Percentiles rank a stretch among this genome's conserved stretches.
Evolutionary conservation across 2,113 vertebrate species (phyloP).

Genomic region (Corythaeola cristata): DNA sequence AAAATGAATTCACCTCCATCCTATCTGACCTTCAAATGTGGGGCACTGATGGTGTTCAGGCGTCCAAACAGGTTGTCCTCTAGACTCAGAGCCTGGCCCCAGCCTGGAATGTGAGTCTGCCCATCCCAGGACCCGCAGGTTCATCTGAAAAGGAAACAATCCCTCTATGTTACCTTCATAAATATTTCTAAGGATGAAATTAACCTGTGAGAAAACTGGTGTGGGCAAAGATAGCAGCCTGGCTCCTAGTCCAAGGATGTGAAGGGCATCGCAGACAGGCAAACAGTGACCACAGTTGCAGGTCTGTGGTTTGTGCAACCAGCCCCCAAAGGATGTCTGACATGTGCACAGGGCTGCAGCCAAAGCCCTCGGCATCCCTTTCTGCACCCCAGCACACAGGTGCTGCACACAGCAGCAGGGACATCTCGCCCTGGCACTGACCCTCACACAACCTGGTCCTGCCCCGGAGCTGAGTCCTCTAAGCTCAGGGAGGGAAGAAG

Average conservation of each 20-base stretch:
- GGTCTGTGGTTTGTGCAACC: neutral
- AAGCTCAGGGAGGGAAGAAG: neutral
- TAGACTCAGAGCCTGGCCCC: neutral
- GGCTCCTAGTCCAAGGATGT: neutral
- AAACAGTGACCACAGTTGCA: neutral
- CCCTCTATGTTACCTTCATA: neutral
- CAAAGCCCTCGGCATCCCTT: neutral
- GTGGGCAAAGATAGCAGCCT: neutral
- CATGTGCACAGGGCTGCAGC: neutral
- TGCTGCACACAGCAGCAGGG: neutral
- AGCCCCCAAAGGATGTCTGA: neutral
- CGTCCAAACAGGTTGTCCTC: neutral
- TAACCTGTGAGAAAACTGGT: neutral
- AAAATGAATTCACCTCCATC: neutral
- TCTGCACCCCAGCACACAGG: rapidly evolving
- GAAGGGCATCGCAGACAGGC: neutral
- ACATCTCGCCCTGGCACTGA: neutral
- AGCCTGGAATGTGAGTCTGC: neutral
- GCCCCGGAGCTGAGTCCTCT: neutral
- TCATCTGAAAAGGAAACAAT: neutral
- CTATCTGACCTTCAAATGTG: neutral
- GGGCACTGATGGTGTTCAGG: neutral
- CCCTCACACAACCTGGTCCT: neutral
- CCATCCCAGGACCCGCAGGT: neutral
- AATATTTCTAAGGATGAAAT: neutral